Percentiles rank a stretch among this genome's conserved stretches.
These are phyloP conservation scores for Baccha elongata DNA, from an alignment of 2,888 invertebrate species.

Conservation along the genomic window DNA sequence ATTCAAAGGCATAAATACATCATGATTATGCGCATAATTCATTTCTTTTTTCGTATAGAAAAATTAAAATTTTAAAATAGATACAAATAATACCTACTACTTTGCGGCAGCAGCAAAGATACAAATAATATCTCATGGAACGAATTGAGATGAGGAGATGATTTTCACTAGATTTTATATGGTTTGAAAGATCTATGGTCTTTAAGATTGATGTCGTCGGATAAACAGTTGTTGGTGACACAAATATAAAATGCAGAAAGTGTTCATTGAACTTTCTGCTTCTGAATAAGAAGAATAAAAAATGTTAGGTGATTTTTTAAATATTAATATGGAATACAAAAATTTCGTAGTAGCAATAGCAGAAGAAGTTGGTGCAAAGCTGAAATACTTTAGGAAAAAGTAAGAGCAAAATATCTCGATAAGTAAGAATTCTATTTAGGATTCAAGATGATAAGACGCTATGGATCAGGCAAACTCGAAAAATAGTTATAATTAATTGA, in stretches of 20 bases:
- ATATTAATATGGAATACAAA: slow-evolving; percentile 15
- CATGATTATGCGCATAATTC: slow-evolving; percentile 67
- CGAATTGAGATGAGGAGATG: slow-evolving; percentile 29
- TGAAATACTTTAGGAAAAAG: too few species aligned
- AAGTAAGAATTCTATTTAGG: too few species aligned
- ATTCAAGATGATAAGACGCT: too few species aligned
- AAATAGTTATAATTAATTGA: too few species aligned
- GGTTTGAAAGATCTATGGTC: slow-evolving; percentile 38
- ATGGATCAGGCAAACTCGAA: too few species aligned
- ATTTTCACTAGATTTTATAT: slow-evolving; percentile 21
- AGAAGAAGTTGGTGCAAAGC: too few species aligned
- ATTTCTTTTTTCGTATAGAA: slow-evolving; percentile 37
- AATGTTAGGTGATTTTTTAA: background rate
- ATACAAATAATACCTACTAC: background rate
- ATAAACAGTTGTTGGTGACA: slow-evolving; percentile 11
- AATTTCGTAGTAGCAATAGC: too few species aligned
- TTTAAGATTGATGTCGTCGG: slow-evolving; percentile 25
- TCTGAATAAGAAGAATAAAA: background rate
- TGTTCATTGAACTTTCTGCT: slow-evolving; percentile 44
- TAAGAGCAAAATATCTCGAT: too few species aligned
- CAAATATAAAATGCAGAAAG: slow-evolving; percentile 4
- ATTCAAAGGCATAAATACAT: slow-evolving; percentile 56
- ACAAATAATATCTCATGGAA: slow-evolving; percentile 28
- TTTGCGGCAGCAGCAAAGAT: background rate
- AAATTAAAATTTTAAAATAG: slow-evolving; percentile 71